phyloP scores from a whole-genome alignment of 2,888 invertebrate species.

The Bruchidius siliquastri region DNA sequence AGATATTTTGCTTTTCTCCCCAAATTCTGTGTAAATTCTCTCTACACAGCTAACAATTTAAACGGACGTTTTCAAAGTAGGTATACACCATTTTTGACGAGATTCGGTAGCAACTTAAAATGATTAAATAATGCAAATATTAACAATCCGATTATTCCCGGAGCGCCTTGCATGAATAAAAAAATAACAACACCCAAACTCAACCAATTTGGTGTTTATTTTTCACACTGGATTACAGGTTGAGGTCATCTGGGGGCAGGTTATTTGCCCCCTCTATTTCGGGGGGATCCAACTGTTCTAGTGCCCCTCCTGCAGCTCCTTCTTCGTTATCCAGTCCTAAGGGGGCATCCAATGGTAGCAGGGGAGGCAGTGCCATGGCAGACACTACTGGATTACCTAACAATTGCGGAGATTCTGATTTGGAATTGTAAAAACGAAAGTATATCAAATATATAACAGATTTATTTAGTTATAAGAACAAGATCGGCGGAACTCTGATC shows the following conservation, averaged over 20 bases:
- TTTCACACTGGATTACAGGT: constrained; percentile 12
- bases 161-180: background rate
- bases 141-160: background rate
- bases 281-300: constrained; percentile 11
- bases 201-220: background rate
- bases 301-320: constrained; percentile 39
- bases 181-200: background rate
- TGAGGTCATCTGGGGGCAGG: constrained; percentile 20
- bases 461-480: too few relatives aligned
- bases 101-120: background rate
- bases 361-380: constrained; percentile 27
- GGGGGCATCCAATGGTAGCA: constrained; percentile 24
- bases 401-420: background rate
- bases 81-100: too few relatives aligned
- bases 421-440: background rate
- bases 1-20: too few relatives aligned
- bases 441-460: too few relatives aligned
- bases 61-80: too few relatives aligned
- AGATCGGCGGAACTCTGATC: too few relatives aligned
- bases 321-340: constrained; percentile 41
- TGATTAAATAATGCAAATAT: background rate
- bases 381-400: background rate
- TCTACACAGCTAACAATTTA: too few relatives aligned
- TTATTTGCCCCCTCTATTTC: constrained; percentile 27
- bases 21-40: too few relatives aligned